Percentiles rank a stretch among this genome's conserved stretches.
Conservation (phyloP, 2,113 vertebrate species). For the Sus scrofa region T2T-Sscrofa CM000817.6:83009501-83010000, state of each 20-base stretch:
- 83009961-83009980: too few relatives aligned
- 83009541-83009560: slow-evolving; percentile 4
- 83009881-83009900: too few relatives aligned
- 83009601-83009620: slow-evolving; percentile 23
- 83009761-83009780: neutral
- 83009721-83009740: slow-evolving; percentile 33
- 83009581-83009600: neutral
- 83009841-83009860: too few relatives aligned
- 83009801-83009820: neutral
- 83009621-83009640: neutral
- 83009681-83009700: slow-evolving; percentile 15
- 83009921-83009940: too few relatives aligned
- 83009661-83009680: slow-evolving; percentile 12
- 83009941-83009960: too few relatives aligned
- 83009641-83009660: slow-evolving; percentile 25
- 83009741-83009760: neutral
- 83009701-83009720: slow-evolving; percentile 16
- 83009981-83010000: too few relatives aligned
- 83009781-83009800: neutral
- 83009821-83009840: too few relatives aligned
- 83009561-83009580: slow-evolving; percentile 10
- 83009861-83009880: too few relatives aligned
- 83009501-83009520: neutral
- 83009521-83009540: slow-evolving; percentile 1
- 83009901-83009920: too few relatives aligned